Evolutionary conservation across 2,797 vertebrate genomes (phyloP), one percentile per base, ranked within the genome.

Genomic region (Rhinatrema bivittatum): DNA sequence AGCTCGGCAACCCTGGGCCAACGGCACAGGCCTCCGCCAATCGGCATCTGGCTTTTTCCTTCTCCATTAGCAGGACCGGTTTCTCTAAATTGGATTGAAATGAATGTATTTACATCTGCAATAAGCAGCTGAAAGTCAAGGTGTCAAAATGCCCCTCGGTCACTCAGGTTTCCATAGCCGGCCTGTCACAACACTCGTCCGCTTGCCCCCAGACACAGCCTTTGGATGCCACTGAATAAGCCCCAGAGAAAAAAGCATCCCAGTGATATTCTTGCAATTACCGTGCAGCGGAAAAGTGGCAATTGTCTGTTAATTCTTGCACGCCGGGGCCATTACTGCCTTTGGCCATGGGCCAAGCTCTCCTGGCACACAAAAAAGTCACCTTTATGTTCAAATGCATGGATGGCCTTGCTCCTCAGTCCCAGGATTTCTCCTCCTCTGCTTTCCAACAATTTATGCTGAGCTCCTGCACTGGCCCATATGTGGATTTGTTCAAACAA

Each of bases 91-190:
- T 55, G 52, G 64, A 65, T 66, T 70, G 58, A 68, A 68, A 68
- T 52, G 46, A 62, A 47, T 0, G 1, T 51, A 65, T 72, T 72
- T 59, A 65, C 50, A 62, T 64, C 58, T 56, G 43, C 50, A 20
- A 60, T 2, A 44, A 46, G 57, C n/a, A 68, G 52, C 47, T 52
- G 43, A 45, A n/a, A 57, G 57, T 46, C 58, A n/a, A 42, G 25
- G 69, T 65, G 60, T 73, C 63, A 68, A 69, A 65, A 57, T 28
- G 56, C 65, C 69, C 62, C 37, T 39, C 54, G 47, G 58, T 68
- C 62, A 61, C 60, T 65, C 68, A 50, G 42, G 60, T 57, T 71
- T 68, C 50, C 46, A 39, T 39, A 16, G 2, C 44, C n/a, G 15
- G 25, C 38, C 46, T 46, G 2, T 72, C 68, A 65, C 44, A 60